Conservation (phyloP, 1,140 invertebrate species). For the Mylabris phalerata region DNA sequence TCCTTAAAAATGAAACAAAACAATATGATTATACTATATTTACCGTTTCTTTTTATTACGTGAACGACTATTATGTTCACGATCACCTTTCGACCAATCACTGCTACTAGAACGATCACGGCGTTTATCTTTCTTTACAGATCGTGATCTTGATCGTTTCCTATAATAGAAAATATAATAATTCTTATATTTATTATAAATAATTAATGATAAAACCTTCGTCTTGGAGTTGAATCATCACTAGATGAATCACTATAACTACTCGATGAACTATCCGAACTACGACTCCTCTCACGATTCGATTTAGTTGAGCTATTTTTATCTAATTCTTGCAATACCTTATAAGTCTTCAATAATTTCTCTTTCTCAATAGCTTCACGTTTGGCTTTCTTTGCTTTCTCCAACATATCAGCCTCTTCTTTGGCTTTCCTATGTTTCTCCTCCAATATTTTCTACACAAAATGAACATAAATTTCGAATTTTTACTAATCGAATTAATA, state of each 20-base stretch:
- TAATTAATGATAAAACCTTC: no score
- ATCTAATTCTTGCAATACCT: slow-evolving; percentile 37
- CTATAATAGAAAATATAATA: no score
- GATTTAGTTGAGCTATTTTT: slow-evolving; percentile 25
- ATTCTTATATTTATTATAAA: no score
- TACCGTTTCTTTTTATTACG: slow-evolving; percentile 1
- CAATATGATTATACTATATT: background rate
- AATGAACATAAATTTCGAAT: background rate
- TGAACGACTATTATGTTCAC: no score
- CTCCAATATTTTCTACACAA: slow-evolving; percentile 40
- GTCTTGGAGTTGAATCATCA: background rate
- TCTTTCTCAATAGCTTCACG: slow-evolving; percentile 40
- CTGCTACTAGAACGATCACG: slow-evolving; percentile 8
- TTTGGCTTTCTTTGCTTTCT: slow-evolving; percentile 44
- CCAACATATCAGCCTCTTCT: slow-evolving; percentile 45
- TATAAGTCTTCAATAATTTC: slow-evolving; percentile 39
- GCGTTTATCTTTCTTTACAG: slow-evolving; percentile 5
- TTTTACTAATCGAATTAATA: background rate
- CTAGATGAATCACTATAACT: slow-evolving; percentile 10
- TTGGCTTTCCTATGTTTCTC: slow-evolving; percentile 43
- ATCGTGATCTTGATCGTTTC: no score
- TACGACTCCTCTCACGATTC: slow-evolving; percentile 21
- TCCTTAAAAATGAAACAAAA: background rate
- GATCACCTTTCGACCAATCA: slow-evolving; percentile 6
- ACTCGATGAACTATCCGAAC: slow-evolving; percentile 15